These are phyloP conservation scores for Macrobrachium rosenbergii DNA, from an alignment of 1,140 invertebrate species.

Conservation along the genomic window DNA sequence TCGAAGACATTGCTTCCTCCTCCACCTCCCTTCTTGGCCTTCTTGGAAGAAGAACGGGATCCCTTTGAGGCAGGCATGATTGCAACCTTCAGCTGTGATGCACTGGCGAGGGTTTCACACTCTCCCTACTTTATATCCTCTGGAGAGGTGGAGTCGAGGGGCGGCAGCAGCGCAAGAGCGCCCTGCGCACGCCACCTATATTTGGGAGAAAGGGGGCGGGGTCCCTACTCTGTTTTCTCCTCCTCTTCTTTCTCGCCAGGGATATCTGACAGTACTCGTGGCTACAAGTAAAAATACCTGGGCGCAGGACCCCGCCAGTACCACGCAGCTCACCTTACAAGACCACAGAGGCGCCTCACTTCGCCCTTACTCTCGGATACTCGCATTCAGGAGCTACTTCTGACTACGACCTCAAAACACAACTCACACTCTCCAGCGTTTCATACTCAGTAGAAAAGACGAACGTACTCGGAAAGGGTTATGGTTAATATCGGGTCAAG, in stretches of 20 bases:
- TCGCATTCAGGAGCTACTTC: neutral
- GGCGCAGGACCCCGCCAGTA: constrained; percentile 32
- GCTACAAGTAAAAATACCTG: constrained; percentile 48
- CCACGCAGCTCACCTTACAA: constrained; percentile 44
- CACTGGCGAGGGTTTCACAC: constrained; percentile 40
- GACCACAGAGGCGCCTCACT: constrained; percentile 5
- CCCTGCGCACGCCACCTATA: constrained; percentile 54
- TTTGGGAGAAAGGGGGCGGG: constrained; percentile 38
- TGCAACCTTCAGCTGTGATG: constrained; percentile 54
- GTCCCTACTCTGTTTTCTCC: too few species aligned
- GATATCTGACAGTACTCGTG: neutral
- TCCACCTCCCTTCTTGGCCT: constrained; percentile 70
- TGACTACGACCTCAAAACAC: too few species aligned
- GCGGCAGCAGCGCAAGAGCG: constrained; percentile 23
- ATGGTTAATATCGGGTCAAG: too few species aligned
- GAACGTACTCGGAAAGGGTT: too few species aligned
- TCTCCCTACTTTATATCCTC: constrained; percentile 52
- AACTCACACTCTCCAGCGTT: neutral
- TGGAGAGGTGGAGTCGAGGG: constrained; percentile 21
- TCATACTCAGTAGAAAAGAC: too few species aligned
- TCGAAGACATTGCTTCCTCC: constrained; percentile 90
- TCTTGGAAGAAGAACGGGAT: constrained; percentile 64
- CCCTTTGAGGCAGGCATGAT: constrained; percentile 60
- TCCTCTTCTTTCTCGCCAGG: too few species aligned
- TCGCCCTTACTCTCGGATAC: neutral